Conservation (phyloP, 1,140 invertebrate genomes). For the Hycleus cichorii region DNA sequence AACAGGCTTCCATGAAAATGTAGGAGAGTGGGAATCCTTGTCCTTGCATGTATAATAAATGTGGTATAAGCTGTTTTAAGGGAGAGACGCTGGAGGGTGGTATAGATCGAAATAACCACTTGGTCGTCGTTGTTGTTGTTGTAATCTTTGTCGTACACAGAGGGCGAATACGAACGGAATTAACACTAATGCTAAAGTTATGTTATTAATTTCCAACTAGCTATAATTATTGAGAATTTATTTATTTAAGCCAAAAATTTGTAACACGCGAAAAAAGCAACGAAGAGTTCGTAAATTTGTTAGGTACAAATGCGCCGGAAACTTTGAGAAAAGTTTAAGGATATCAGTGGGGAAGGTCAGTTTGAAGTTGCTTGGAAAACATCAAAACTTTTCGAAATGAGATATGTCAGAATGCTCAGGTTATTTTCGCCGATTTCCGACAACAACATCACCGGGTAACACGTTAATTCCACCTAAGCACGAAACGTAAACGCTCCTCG, state of each 20-base stretch:
- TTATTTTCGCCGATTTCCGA: slow-evolving; percentile 13
- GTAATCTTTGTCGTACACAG: neutral
- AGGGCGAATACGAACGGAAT: slow-evolving; percentile 2
- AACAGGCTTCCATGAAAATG: slow-evolving; percentile 15
- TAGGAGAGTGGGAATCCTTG: slow-evolving; percentile 14
- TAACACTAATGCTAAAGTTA: slow-evolving; percentile 30
- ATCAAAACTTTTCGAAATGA: slow-evolving; percentile 20
- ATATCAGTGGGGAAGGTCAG: slow-evolving; percentile 20
- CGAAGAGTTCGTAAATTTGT: slow-evolving; percentile 10
- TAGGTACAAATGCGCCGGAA: slow-evolving; percentile 17
- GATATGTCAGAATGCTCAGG: slow-evolving; percentile 17
- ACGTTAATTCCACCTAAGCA: neutral
- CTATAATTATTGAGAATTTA: slow-evolving; percentile 20
- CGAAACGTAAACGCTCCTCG: too few relatives aligned
- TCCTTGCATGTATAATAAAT: slow-evolving; percentile 19
- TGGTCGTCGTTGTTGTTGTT: neutral
- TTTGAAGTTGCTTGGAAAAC: slow-evolving; percentile 17
- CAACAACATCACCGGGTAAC: neutral
- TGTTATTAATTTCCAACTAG: slow-evolving; percentile 27
- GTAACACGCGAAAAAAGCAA: neutral
- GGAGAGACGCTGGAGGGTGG: neutral
- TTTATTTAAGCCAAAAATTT: neutral
- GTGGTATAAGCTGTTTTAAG: slow-evolving; percentile 1
- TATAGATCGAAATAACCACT: neutral
- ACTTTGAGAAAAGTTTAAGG: slow-evolving; percentile 23